phyloP scores from a whole-genome alignment of 2,888 invertebrate species.

The Tortricodes alternella region DNA sequence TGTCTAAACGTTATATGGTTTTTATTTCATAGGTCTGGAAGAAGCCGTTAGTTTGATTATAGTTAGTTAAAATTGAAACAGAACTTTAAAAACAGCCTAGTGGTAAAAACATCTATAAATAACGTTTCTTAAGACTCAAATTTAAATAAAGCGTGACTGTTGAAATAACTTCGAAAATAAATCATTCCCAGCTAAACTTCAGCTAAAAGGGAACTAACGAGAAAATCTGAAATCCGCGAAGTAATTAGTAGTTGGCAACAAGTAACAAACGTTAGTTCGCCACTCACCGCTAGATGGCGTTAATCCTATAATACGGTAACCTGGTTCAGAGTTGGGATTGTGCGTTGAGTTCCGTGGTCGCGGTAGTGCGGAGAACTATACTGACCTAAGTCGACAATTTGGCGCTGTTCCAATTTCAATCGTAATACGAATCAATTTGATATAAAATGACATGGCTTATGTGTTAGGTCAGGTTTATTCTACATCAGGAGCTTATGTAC shows the following conservation, averaged over 20 bases:
- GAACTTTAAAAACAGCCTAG: too few relatives aligned
- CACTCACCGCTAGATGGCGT: not conserved
- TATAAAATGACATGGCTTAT: too few relatives aligned
- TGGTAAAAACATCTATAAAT: too few relatives aligned
- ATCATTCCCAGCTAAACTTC: slow-evolving; percentile 29
- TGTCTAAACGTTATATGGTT: too few relatives aligned
- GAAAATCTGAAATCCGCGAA: slow-evolving; percentile 24
- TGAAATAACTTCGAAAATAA: slow-evolving; percentile 25
- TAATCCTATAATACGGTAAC: not conserved
- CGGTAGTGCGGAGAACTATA: not conserved
- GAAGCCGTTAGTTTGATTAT: too few relatives aligned
- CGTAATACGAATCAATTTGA: too few relatives aligned
- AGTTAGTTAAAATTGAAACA: too few relatives aligned
- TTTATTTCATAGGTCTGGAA: too few relatives aligned
- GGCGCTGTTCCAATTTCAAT: too few relatives aligned
- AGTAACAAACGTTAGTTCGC: slow-evolving; percentile 12
- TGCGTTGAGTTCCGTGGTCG: not conserved
- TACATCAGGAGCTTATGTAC: too few relatives aligned
- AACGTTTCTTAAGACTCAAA: not conserved
- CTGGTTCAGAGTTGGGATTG: not conserved
- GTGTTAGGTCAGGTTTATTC: too few relatives aligned
- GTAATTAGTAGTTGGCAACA: slow-evolving; percentile 31
- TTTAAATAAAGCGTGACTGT: slow-evolving; percentile 10
- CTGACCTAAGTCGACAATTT: too few relatives aligned
- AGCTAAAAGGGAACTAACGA: slow-evolving; percentile 29